Evolutionary conservation across 2,113 vertebrate genomes (phyloP).

Genomic region (Corythaeola cristata): DNA sequence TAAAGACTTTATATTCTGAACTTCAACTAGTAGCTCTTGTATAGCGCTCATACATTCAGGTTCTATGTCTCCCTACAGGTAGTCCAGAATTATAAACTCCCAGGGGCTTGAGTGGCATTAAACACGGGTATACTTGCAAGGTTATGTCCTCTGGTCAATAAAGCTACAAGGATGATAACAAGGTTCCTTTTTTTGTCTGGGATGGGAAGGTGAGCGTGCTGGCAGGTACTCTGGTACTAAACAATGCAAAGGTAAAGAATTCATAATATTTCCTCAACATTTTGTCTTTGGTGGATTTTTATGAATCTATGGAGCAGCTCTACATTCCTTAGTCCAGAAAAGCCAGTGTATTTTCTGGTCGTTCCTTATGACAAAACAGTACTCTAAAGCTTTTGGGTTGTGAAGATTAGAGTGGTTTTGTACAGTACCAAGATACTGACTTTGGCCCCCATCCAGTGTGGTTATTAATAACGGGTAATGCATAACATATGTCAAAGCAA

Average conservation of each 20-base stretch:
- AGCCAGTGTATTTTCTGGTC: background rate
- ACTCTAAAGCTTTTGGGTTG: background rate
- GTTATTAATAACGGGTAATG: conserved; percentile 4
- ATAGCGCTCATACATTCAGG: background rate
- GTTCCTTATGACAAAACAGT: background rate
- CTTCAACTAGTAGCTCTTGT: background rate
- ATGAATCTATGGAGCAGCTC: background rate
- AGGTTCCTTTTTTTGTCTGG: background rate
- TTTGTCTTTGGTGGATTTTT: background rate
- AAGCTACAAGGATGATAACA: background rate
- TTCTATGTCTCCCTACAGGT: background rate
- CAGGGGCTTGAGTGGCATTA: background rate
- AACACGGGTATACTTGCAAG: background rate
- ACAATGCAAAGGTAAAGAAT: background rate
- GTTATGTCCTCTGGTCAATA: background rate
- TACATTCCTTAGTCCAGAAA: background rate
- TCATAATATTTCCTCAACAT: background rate
- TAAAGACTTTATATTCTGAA: background rate
- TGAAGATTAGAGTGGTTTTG: background rate
- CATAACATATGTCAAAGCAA: conserved; percentile 41
- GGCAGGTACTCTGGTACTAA: background rate
- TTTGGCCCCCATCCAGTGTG: background rate
- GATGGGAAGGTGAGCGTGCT: background rate
- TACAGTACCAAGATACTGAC: background rate
- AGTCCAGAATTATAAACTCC: background rate